Percentiles rank a stretch among this genome's conserved stretches.
Evolutionary conservation across 1,140 invertebrate species (phyloP).

Genomic region (Zaprionus africanus): DNA sequence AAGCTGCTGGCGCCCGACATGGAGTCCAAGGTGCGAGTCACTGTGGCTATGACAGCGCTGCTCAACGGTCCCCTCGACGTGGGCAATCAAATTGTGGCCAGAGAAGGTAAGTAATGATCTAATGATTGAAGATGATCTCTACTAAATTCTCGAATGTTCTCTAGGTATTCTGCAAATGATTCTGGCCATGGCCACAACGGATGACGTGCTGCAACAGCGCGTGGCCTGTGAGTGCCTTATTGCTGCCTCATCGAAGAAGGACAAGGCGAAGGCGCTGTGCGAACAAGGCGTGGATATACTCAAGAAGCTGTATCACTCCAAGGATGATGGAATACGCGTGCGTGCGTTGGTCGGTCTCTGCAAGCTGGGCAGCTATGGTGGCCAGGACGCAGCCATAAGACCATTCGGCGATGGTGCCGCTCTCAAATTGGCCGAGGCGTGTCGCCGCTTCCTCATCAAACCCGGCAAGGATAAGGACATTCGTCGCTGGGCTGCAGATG

Average conservation of each 20-base stretch:
- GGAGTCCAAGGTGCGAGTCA: constrained; percentile 95
- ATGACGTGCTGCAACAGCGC: constrained; percentile 93
- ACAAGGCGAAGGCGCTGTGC: constrained; percentile 96
- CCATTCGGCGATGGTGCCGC: constrained; percentile 98
- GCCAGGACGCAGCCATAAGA: constrained; percentile 96
- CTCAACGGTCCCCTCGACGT: constrained; percentile 96
- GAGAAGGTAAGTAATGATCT: constrained; percentile 87
- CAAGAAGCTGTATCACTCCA: constrained; percentile 96
- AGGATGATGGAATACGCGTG: constrained; percentile 95
- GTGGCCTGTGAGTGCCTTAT: constrained; percentile 98
- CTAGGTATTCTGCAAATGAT: constrained; percentile 97
- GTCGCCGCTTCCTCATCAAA: constrained; percentile 95
- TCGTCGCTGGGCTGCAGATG: constrained; percentile 98
- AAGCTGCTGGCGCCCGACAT: constrained; percentile 93
- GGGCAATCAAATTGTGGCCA: constrained; percentile 95
- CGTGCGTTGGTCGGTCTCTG: constrained; percentile 97
- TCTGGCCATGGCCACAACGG: constrained; percentile 96
- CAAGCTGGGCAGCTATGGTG: constrained; percentile 97
- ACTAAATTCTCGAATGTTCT: not conserved
- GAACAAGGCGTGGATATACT: constrained; percentile 96
- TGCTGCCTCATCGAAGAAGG: constrained; percentile 98
- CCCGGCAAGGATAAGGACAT: constrained; percentile 94
- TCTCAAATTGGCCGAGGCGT: constrained; percentile 96
- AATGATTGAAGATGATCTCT: not conserved
- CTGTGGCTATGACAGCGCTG: constrained; percentile 95